Evolutionary conservation across 2,797 vertebrate genomes (phyloP).

Genomic region (Buphagus erythrorhynchus): DNA sequence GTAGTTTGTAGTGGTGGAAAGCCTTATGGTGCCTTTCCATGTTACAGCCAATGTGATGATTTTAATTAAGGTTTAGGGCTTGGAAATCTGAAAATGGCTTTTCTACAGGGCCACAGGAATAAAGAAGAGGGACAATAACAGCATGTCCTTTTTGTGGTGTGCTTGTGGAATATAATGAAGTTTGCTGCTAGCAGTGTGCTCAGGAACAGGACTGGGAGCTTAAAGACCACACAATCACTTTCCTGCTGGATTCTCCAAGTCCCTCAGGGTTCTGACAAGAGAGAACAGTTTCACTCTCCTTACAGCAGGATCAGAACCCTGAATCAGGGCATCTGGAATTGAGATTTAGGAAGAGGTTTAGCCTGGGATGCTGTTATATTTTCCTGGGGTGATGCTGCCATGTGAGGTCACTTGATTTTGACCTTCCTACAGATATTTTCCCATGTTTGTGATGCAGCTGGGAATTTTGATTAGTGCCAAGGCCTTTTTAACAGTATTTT

Average conservation of each 20-base stretch:
- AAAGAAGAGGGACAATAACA: not conserved
- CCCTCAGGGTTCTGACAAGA: not conserved
- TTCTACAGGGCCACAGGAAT: not conserved
- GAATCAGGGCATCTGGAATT: not conserved
- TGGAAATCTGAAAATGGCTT: not conserved
- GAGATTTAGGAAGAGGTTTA: not conserved
- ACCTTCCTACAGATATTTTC: not conserved
- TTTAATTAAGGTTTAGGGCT: constrained; percentile 1
- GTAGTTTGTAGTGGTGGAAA: not conserved
- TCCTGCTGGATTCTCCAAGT: not conserved
- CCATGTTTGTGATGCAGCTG: not conserved
- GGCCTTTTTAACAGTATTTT: not conserved
- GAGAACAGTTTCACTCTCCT: not conserved
- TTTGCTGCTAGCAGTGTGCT: not conserved
- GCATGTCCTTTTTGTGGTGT: not conserved
- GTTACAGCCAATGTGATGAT: not conserved
- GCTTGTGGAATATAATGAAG: not conserved
- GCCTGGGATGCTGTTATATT: not conserved
- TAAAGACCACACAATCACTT: not conserved
- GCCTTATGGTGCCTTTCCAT: not conserved
- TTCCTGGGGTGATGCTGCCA: not conserved
- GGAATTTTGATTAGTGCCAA: not conserved
- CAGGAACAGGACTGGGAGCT: not conserved
- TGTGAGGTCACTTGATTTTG: not conserved
- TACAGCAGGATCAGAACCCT: not conserved